These are phyloP conservation scores for Pluvialis apricaria DNA, from an alignment of 2,113 vertebrate species.

Conservation along the genomic window DNA sequence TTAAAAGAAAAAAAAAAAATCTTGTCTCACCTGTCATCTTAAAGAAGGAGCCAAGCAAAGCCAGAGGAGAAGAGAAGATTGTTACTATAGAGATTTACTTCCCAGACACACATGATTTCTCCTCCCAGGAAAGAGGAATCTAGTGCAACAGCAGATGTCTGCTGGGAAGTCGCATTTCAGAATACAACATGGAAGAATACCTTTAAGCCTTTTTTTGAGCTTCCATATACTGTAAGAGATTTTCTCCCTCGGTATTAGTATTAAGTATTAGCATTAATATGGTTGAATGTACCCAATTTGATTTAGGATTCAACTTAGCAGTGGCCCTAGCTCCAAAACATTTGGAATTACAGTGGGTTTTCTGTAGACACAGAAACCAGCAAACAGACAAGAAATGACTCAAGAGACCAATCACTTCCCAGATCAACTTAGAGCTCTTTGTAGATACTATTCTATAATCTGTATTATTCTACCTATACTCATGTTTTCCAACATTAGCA, in stretches of 20 bases:
- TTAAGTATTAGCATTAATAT: neutral
- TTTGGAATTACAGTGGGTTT: neutral
- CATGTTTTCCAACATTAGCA: accelerated
- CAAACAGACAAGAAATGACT: neutral
- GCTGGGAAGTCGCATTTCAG: neutral
- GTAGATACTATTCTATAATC: neutral
- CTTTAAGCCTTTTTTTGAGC: neutral
- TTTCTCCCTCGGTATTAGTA: neutral
- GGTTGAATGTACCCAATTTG: neutral
- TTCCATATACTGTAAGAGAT: accelerated
- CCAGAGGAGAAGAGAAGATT: neutral
- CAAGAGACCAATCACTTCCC: neutral
- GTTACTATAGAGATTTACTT: neutral
- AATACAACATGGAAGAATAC: accelerated
- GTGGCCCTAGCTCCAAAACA: neutral
- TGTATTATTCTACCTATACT: neutral
- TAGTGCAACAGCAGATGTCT: neutral
- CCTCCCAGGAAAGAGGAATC: neutral
- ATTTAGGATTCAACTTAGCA: neutral
- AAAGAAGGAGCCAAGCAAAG: neutral
- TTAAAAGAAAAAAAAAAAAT: neutral
- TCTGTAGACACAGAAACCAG: neutral
- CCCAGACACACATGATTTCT: neutral
- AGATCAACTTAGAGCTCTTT: neutral
- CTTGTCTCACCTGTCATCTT: neutral